A percentile compares a stretch with the other conserved stretches of the same genome.
These are phyloP conservation scores for Eclectus roratus DNA, from an alignment of 2,113 vertebrate genomes.

Conservation along the genomic window DNA sequence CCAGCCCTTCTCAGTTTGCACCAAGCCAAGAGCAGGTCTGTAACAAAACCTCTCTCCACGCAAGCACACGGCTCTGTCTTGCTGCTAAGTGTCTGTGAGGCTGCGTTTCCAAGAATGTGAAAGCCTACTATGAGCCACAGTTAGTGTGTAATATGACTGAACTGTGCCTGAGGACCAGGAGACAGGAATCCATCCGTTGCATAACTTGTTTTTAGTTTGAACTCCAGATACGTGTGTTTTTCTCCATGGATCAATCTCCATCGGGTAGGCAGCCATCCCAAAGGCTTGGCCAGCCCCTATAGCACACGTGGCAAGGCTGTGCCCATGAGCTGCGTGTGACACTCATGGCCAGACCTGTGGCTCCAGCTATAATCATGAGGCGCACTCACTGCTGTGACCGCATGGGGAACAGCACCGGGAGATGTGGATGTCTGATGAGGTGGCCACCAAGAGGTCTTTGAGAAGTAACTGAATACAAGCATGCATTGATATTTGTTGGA, in stretches of 20 bases:
- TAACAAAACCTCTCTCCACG: background rate
- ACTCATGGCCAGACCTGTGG: background rate
- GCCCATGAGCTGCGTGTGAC: background rate
- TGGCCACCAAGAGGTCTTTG: background rate
- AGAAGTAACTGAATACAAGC: background rate
- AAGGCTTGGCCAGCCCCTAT: fast-evolving
- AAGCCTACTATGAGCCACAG: background rate
- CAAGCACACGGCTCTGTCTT: background rate
- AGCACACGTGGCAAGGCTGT: background rate
- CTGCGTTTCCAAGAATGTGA: background rate
- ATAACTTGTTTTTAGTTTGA: background rate
- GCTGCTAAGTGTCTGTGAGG: background rate
- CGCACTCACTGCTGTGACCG: fast-evolving
- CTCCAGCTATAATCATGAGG: background rate
- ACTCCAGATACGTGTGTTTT: background rate
- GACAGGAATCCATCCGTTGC: background rate
- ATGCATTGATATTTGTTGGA: background rate
- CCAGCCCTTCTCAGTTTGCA: slow-evolving; percentile 28
- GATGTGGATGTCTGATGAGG: background rate
- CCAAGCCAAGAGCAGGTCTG: slow-evolving; percentile 6
- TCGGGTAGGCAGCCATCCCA: background rate
- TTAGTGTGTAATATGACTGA: background rate
- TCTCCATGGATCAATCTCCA: background rate
- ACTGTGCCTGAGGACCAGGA: background rate
- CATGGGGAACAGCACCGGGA: fast-evolving